These are phyloP conservation scores for Lethrus apterus DNA, from an alignment of 1,140 invertebrate species.

Conservation along the genomic window DNA sequence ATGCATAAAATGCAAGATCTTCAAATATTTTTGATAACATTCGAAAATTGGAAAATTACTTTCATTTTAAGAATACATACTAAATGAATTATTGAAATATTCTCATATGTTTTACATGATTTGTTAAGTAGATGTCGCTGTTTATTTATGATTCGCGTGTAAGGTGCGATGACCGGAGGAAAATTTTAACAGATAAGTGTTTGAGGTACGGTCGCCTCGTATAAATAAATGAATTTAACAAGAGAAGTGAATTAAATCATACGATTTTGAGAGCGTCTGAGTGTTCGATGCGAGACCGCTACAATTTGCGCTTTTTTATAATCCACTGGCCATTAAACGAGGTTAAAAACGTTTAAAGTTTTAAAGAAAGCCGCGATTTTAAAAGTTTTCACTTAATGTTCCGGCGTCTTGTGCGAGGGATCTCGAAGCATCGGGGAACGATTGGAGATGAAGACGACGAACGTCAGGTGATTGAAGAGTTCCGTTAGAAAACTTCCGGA, in stretches of 20 bases:
- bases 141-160: no score
- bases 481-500: conserved; percentile 24
- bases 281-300: not conserved
- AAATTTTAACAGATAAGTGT: no score
- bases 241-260: conserved; percentile 24
- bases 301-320: conserved; percentile 10
- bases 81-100: no score
- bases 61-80: no score
- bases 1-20: no score
- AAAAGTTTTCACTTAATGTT: conserved; percentile 20
- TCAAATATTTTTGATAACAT: no score
- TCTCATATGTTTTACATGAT: no score
- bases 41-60: no score
- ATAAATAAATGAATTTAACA: conserved; percentile 28
- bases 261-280: no score
- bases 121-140: no score
- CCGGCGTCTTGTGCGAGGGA: conserved; percentile 1
- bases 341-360: conserved; percentile 22
- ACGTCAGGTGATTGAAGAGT: conserved; percentile 30
- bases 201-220: conserved; percentile 25
- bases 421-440: not conserved
- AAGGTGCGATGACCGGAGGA: no score
- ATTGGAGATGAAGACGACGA: conserved; percentile 17
- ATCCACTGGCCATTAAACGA: conserved; percentile 20
- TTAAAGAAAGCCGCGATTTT: conserved; percentile 21